Percentiles rank a stretch among this genome's conserved stretches.
Conservation (phyloP, 2,797 vertebrate genomes). For the Anguilla obscura region DNA sequence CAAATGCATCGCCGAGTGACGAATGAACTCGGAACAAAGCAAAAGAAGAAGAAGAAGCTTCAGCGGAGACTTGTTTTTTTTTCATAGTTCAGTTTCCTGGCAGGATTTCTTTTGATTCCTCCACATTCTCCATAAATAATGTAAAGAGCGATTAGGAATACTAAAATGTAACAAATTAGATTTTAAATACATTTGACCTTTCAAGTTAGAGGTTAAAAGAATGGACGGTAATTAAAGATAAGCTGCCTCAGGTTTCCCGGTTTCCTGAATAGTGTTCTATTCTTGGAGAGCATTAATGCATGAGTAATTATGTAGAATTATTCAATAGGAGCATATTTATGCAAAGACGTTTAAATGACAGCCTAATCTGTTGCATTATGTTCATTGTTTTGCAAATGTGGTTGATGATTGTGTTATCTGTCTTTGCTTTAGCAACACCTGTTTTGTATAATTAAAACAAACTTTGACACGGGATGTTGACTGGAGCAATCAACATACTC, state of each 20-base stretch:
- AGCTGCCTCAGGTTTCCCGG: slow-evolving; percentile 41
- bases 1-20: slow-evolving; percentile 66
- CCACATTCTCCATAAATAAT: slow-evolving; percentile 45
- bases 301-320: slow-evolving; percentile 73
- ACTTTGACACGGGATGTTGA: slow-evolving; percentile 69
- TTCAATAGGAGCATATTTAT: slow-evolving; percentile 73
- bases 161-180: slow-evolving; percentile 34
- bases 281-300: slow-evolving; percentile 62
- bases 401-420: slow-evolving; percentile 69
- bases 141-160: slow-evolving; percentile 52
- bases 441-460: slow-evolving; percentile 71
- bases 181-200: slow-evolving; percentile 56
- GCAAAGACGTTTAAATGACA: slow-evolving; percentile 70
- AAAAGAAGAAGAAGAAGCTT: slow-evolving; percentile 16
- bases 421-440: slow-evolving; percentile 70
- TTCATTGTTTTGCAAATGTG: slow-evolving; percentile 75
- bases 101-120: slow-evolving; percentile 48
- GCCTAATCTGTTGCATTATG: slow-evolving; percentile 68
- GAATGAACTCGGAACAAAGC: slow-evolving; percentile 24
- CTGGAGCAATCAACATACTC: slow-evolving; percentile 62
- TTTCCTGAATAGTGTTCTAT: slow-evolving; percentile 56
- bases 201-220: slow-evolving; percentile 56
- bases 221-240: slow-evolving; percentile 54
- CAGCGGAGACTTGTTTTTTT: slow-evolving; percentile 21
- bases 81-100: slow-evolving; percentile 36